phyloP scores from a whole-genome alignment of 2,888 invertebrate genomes.

The Leptopilina myrica region DNA sequence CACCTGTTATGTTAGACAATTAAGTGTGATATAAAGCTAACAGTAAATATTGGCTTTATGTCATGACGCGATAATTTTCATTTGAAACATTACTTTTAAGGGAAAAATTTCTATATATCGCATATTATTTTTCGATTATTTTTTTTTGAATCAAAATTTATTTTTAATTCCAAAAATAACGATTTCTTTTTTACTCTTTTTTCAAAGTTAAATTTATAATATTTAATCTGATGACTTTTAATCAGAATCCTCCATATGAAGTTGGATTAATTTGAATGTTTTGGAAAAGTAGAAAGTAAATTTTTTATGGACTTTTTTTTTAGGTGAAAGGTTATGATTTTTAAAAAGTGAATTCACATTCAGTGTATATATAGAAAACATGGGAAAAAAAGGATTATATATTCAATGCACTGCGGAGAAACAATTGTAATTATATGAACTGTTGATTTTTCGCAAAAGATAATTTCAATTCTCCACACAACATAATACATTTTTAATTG shows the following conservation, averaged over 20 bases:
- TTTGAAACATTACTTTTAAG: neutral
- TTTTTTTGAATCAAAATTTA: too few relatives aligned
- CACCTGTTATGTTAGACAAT: neutral
- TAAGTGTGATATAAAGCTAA: neutral
- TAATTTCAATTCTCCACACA: neutral
- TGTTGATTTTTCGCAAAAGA: slow-evolving; percentile 1
- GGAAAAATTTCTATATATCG: neutral
- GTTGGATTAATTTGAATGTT: too few relatives aligned
- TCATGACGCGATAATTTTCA: neutral
- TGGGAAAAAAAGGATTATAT: neutral
- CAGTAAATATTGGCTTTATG: neutral
- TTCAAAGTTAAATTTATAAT: too few relatives aligned
- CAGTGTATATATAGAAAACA: neutral
- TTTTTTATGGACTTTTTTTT: neutral
- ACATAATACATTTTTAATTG: too few relatives aligned
- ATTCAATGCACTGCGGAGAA: slow-evolving; percentile 3
- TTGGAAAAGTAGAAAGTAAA: too few relatives aligned
- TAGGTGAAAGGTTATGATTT: neutral
- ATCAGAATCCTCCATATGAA: too few relatives aligned
- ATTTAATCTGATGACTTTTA: too few relatives aligned
- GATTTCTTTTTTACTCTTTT: too few relatives aligned
- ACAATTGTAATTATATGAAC: neutral
- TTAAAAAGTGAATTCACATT: neutral
- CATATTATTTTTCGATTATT: too few relatives aligned
- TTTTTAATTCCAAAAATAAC: too few relatives aligned